Evolutionary conservation across 2,888 invertebrate species (phyloP).

Genomic region (Coenonympha arcania): DNA sequence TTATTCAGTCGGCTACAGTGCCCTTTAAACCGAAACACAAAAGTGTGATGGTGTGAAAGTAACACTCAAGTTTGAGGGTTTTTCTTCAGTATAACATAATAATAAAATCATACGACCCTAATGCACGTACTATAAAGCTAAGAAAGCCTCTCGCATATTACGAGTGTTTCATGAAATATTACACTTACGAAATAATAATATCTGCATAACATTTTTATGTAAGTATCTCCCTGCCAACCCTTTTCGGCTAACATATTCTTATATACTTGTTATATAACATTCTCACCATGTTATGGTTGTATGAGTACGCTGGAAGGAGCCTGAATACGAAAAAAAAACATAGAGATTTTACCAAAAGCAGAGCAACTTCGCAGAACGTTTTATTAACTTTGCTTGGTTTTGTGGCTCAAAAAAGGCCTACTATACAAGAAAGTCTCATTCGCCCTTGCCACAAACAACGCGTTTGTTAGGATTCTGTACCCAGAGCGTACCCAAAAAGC

Average conservation of each 20-base stretch:
- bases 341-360: not conserved
- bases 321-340: not conserved
- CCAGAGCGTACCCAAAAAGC: no score
- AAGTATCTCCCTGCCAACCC: slow-evolving; percentile 19
- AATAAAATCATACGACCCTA: not conserved
- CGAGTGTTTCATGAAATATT: slow-evolving; percentile 1
- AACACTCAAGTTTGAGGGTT: no score
- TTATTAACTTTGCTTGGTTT: no score
- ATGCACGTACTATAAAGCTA: slow-evolving; percentile 1
- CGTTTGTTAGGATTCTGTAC: no score
- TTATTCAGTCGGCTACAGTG: no score
- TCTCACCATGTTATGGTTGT: slow-evolving; percentile 8
- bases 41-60: no score
- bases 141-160: not conserved
- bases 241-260: slow-evolving; percentile 11
- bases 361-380: no score
- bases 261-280: not conserved
- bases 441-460: no score
- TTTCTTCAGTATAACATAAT: not conserved
- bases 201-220: slow-evolving; percentile 15
- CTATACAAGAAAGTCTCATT: no score
- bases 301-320: not conserved
- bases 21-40: no score
- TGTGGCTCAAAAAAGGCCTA: no score
- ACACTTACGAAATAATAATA: not conserved